Evolutionary conservation across 2,888 invertebrate genomes (phyloP).

Genomic region (Melieria picta): DNA sequence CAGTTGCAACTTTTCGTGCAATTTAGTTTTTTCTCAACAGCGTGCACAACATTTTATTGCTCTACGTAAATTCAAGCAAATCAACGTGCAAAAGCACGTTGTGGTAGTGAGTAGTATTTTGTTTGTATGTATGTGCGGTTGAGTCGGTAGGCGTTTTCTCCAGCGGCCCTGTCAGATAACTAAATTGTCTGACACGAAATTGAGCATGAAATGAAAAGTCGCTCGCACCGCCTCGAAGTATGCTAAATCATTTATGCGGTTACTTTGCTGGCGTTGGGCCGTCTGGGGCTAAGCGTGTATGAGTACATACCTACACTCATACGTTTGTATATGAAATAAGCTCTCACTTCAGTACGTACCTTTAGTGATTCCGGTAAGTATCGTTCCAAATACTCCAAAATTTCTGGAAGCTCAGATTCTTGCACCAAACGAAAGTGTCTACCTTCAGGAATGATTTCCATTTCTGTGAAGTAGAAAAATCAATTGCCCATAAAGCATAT

Average conservation of each 20-base stretch:
- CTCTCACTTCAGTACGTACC: constrained; percentile 67
- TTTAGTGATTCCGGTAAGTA: constrained; percentile 88
- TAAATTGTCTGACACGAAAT: constrained; percentile 1
- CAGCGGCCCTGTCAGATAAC: not conserved
- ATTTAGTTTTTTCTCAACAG: too few species aligned
- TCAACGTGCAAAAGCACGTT: too few species aligned
- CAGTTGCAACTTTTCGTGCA: too few species aligned
- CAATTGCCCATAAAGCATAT: not conserved
- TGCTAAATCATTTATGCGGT: not conserved
- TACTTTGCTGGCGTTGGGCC: too few species aligned
- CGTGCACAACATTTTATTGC: too few species aligned
- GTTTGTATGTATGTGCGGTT: not conserved
- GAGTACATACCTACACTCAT: too few species aligned
- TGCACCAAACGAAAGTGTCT: constrained; percentile 88
- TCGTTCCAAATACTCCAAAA: constrained; percentile 81
- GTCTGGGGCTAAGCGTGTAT: too few species aligned
- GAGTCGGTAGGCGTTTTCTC: not conserved
- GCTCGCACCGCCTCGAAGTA: not conserved
- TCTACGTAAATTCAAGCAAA: too few species aligned
- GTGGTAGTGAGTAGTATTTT: too few species aligned
- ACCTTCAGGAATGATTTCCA: constrained; percentile 87
- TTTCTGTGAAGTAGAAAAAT: constrained; percentile 68
- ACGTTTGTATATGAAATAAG: not conserved
- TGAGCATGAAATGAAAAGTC: not conserved
- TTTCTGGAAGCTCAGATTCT: constrained; percentile 85